Evolutionary conservation across 2,888 invertebrate species (phyloP).

Genomic region (Oligia strigilis): DNA sequence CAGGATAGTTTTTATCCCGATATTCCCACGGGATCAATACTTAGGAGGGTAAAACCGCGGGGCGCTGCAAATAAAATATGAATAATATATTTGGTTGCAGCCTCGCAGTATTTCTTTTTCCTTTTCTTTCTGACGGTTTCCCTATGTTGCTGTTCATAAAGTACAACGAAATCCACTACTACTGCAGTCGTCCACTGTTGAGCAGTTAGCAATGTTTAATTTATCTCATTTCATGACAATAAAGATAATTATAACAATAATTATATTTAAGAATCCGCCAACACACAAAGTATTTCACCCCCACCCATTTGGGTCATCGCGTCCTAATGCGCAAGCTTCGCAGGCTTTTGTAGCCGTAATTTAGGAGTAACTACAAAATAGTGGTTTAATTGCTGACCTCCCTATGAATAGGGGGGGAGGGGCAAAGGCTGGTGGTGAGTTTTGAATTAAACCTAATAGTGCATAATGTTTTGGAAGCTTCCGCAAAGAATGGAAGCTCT

Average conservation of each 20-base stretch:
- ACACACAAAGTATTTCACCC: conserved; percentile 46
- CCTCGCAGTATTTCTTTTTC: background rate
- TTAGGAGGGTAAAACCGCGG: too few relatives aligned
- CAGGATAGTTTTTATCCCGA: too few relatives aligned
- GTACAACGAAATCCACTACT: too few relatives aligned
- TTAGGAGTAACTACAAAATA: conserved; percentile 65
- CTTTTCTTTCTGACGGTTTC: background rate
- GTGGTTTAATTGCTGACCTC: conserved; percentile 59
- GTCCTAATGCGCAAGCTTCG: conserved; percentile 32
- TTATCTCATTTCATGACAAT: background rate
- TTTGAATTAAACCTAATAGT: conserved; percentile 65
- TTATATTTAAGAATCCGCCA: background rate
- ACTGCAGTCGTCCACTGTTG: background rate
- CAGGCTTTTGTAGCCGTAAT: conserved; percentile 61
- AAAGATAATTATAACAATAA: background rate
- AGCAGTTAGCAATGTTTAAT: background rate
- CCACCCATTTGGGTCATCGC: conserved; percentile 23
- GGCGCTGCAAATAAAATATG: too few relatives aligned
- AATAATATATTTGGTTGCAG: background rate
- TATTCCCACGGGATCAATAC: too few relatives aligned
- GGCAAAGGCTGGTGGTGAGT: conserved; percentile 29
- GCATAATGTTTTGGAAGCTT: conserved; percentile 55
- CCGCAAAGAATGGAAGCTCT: conserved; percentile 41
- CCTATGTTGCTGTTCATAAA: background rate
- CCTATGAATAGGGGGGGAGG: conserved; percentile 37